phyloP scores from a whole-genome alignment of 2,113 vertebrate species.

The Hyperopisus bebe region DNA sequence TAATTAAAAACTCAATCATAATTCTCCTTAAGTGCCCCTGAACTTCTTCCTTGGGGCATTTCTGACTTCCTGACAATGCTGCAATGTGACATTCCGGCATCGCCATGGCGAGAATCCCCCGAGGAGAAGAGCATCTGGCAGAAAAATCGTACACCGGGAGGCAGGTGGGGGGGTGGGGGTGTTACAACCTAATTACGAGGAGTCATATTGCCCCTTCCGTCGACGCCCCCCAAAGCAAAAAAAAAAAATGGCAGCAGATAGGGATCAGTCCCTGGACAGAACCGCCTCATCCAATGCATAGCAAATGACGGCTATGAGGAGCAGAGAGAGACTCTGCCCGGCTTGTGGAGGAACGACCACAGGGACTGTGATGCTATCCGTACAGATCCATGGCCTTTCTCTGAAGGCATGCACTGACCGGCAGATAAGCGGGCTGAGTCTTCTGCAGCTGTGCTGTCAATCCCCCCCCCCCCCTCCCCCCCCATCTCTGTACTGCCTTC shows the following conservation, averaged over 20 bases:
- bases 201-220: conserved; percentile 39
- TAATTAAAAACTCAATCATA: not conserved
- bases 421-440: conserved; percentile 1
- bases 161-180: conserved; percentile 1
- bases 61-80: not conserved
- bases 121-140: conserved; percentile 40
- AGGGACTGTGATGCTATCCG: not conserved
- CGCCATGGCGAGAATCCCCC: conserved; percentile 34
- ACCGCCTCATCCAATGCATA: conserved; percentile 38
- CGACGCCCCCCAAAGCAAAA: not conserved
- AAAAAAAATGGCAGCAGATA: not conserved
- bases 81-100: conserved; percentile 11
- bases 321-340: not conserved
- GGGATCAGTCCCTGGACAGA: conserved; percentile 14
- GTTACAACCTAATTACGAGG: conserved; percentile 47
- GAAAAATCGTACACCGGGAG: conserved; percentile 38
- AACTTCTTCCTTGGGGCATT: not conserved
- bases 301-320: conserved; percentile 37
- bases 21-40: not conserved
- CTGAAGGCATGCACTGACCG: not conserved
- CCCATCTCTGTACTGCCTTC: not conserved
- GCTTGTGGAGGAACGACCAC: not conserved
- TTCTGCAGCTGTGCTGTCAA: not conserved
- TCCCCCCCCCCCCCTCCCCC: too few relatives aligned
- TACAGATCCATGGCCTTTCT: conserved; percentile 2